Base-by-base conservation (phyloP, 2,113 vertebrate genomes). In the Neofelis nebulosa region DNA sequence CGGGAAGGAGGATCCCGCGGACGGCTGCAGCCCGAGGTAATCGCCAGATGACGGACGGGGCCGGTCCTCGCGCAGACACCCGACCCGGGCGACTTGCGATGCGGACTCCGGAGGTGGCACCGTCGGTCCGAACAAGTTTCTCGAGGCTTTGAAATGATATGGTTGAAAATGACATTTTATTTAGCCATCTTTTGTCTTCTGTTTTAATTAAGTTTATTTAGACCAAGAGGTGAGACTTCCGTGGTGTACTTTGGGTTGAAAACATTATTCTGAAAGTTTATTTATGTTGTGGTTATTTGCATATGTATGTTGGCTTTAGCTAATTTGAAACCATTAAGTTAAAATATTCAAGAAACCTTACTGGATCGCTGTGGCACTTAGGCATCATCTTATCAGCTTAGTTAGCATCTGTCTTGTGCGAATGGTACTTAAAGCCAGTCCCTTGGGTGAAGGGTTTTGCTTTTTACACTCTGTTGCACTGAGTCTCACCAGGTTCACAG, bases 381-480 rank as follows among this genome's bases (percentile, higher is more conserved):
- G 29, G 36, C 45, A 65, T 31, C 61, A 68, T 74, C 31, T 86
- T 50, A 92, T 48, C 69, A 52, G 63, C 65, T 66, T 94, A 1
- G 57, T 85, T 41, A 36, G 84, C 94, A 74, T 95, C 97, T 48
- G 80, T 65, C 50, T 57, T 90, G 29, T 31, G 16, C 48, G 33
- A 41, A 80, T 48, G 90, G 76, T 96, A 95, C 94, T 93, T 89
- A 76, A 14, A 88, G 7, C 1, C 85, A 2, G 3, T 23, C 52
- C 45, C 23, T 25, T 0, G 69, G 69, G 9, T 0, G 25, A 19
- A 3, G 0, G 27, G 48, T 41, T 61, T 21, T 86, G 15, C 1
- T 80, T 93, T 93, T 41, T 88, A 63, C 90, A 1, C 45, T 94
- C 90, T 97, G 97, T 97, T 94, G 95, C 97, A 89, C 96, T 98